phyloP scores from a whole-genome alignment of 92 coral and sea anemone genomes.

The Parazoanthus atlanticus region DNA sequence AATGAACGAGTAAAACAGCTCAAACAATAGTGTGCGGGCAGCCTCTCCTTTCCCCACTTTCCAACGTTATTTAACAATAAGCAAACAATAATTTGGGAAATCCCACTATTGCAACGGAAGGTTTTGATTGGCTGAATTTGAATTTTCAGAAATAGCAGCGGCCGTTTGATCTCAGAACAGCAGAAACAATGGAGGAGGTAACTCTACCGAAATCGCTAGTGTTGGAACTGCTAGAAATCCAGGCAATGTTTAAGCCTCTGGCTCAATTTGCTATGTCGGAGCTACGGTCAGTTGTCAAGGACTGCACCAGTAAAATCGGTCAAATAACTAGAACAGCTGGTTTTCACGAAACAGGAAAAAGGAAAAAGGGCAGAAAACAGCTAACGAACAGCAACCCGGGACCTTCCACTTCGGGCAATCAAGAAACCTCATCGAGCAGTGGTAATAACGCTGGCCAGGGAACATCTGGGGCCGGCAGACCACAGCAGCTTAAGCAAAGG shows the following conservation, averaged over 20 bases:
- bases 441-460: constrained; percentile 8
- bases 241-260: constrained; percentile 12
- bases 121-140: constrained; percentile 31
- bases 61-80: no score
- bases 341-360: neutral
- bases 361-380: neutral
- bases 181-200: constrained; percentile 11
- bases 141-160: neutral
- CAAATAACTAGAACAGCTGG: constrained; percentile 6
- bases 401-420: constrained; percentile 1
- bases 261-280: constrained; percentile 33
- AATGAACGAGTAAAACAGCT: no score
- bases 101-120: neutral
- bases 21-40: no score
- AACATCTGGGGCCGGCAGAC: constrained; percentile 17
- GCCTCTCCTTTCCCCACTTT: no score
- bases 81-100: no score
- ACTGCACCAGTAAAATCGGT: neutral
- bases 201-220: constrained; percentile 24
- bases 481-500: constrained; percentile 18
- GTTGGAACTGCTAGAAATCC: constrained; percentile 3
- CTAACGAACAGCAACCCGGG: constrained; percentile 26
- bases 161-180: constrained; percentile 23
- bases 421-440: neutral
- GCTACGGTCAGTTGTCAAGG: constrained; percentile 22